Conservation (phyloP, 1,140 invertebrate genomes). For the Camponotus pennsylvanicus region DNA sequence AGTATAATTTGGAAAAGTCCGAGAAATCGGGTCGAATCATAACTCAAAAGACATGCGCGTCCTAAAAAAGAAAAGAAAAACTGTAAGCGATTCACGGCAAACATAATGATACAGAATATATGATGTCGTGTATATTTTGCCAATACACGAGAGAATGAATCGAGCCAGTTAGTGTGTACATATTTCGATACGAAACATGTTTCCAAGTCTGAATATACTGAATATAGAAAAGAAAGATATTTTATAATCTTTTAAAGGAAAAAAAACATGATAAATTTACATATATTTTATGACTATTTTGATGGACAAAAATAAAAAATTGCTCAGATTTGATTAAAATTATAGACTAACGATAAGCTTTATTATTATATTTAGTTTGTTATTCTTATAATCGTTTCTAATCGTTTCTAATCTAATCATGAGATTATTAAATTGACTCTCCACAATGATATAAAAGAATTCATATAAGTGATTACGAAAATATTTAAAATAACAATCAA, state of each 20-base stretch:
- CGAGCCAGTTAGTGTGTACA: background rate
- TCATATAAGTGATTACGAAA: background rate
- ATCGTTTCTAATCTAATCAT: background rate
- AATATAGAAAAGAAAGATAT: background rate
- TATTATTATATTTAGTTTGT: background rate
- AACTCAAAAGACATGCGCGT: conserved; percentile 19
- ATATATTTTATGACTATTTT: background rate
- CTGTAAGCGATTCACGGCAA: background rate
- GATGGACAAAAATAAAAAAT: background rate
- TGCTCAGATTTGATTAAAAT: background rate
- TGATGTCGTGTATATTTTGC: conserved; percentile 2
- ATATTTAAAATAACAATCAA: background rate
- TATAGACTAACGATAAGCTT: background rate
- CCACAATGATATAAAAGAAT: background rate
- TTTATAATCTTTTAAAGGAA: conserved; percentile 3
- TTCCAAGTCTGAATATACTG: background rate
- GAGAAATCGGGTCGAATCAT: conserved; percentile 14
- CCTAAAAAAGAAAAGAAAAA: background rate
- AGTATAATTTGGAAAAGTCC: conserved; percentile 24
- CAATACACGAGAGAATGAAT: background rate
- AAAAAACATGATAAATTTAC: conserved; percentile 8
- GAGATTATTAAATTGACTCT: background rate
- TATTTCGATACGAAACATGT: background rate
- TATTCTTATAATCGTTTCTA: background rate
- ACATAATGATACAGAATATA: background rate